Evolutionary conservation across 2,797 vertebrate species (phyloP).

Genomic region (Semotilus atromaculatus): DNA sequence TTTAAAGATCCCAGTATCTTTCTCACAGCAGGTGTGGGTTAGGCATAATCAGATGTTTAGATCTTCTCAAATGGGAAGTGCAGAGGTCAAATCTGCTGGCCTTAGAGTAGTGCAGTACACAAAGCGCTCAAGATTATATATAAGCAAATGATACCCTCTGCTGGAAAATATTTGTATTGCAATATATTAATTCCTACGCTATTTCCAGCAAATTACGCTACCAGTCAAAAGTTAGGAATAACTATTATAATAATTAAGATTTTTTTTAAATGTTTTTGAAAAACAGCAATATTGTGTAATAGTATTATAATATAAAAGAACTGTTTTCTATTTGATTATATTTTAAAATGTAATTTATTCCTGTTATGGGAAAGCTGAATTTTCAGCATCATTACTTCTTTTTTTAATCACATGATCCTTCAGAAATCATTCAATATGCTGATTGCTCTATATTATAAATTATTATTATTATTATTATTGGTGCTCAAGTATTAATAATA

Average conservation of each 20-base stretch:
- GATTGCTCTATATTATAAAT: neutral
- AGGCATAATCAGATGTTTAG: conserved; percentile 31
- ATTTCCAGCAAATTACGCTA: neutral
- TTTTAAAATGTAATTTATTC: neutral
- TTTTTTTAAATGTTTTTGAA: neutral
- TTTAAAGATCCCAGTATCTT: neutral
- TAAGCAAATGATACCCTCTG: neutral
- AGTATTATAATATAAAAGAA: neutral
- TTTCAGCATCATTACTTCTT: neutral
- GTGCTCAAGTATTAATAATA: neutral
- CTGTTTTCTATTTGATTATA: neutral
- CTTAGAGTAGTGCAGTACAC: neutral
- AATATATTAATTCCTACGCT: neutral
- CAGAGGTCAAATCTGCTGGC: conserved; percentile 18
- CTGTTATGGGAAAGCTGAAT: neutral
- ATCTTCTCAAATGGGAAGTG: conserved; percentile 24
- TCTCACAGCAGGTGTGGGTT: conserved; percentile 1
- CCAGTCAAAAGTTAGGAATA: neutral
- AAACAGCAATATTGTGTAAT: neutral
- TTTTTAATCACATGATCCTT: neutral
- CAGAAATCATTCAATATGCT: neutral
- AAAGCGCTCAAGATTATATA: neutral
- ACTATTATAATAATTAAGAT: neutral
- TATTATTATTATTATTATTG: neutral
- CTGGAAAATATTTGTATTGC: conserved; percentile 2